These are phyloP conservation scores for Pipra filicauda DNA, from an alignment of 2,113 vertebrate species.

Conservation along the genomic window DNA sequence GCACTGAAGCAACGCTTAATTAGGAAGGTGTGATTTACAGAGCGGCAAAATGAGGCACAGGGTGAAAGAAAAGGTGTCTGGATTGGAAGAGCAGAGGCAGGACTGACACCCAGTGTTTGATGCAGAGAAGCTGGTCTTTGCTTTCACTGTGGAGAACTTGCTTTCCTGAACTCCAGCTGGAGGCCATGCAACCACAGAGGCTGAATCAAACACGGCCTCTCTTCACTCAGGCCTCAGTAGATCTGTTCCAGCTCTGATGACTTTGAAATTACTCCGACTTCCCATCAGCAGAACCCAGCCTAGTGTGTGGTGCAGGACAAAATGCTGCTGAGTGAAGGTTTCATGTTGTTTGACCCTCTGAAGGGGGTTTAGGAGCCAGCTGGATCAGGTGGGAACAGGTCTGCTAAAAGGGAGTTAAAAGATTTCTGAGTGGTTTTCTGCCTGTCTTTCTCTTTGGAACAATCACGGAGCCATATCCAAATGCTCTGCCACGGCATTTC, in stretches of 20 bases:
- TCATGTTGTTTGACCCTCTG: background rate
- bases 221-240: background rate
- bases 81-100: background rate
- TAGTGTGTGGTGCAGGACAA: background rate
- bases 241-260: background rate
- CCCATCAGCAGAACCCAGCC: background rate
- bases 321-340: background rate
- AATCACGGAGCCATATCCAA: background rate
- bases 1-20: background rate
- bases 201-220: background rate
- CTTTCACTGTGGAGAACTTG: background rate
- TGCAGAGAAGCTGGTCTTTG: background rate
- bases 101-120: background rate
- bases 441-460: background rate
- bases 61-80: background rate
- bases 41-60: background rate
- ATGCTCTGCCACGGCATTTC: background rate
- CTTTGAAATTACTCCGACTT: background rate
- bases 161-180: background rate
- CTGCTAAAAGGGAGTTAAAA: conserved; percentile 23
- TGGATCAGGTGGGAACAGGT: background rate
- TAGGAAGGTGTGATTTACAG: background rate
- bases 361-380: background rate
- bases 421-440: background rate
- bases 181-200: background rate